Evolutionary conservation across 2,888 invertebrate species (phyloP), one percentile per base, ranked within the genome.

Genomic region (Caenorhabditis macrosperma): DNA sequence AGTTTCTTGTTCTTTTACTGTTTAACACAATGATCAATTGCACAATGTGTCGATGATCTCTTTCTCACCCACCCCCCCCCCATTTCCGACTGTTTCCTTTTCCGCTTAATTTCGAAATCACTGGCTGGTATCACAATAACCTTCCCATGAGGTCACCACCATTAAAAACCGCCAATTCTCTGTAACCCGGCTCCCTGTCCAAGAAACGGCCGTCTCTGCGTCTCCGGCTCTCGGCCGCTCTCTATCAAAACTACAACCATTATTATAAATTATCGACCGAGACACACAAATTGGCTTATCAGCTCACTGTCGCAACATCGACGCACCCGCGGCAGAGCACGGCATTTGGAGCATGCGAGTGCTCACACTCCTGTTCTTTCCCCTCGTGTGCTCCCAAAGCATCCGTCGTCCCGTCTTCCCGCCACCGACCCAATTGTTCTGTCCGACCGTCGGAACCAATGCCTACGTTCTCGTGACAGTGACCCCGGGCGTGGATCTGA

Each of bases 401-500:
- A n/a, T n/a, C n/a, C n/a, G n/a, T n/a, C n/a, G n/a, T 15, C 33
- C 66, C 24, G 54, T 57, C 12, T 28, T 66, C 52, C 66, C 64
- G 6, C 67, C 76, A n/a, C 75, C 75, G 2, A 64, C 66, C n/a
- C 67, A 68, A 55, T 28, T 81, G 30, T 66, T 52, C 30, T 85
- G 82, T 66, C 83, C 85, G 9, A 85, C 85, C 10, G 48, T 81
- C 28, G 85, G 85, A 5, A 82, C 83, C 2, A 64, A 79, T 35
- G 75, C 85, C 15, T 83, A 72, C 59, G 66, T 82, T 52, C 44
- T 85, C 15, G 76, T 80, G n/a, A 83, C 85, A n/a, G 71, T 83
- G 17, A 54, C 80, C 10, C 35, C 69, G 1, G 52, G 52, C 5
- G 38, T 80, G 9, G 78, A 74, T 44, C 20, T 76, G 0, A 17